Evolutionary conservation across 2,797 vertebrate genomes (phyloP).

Genomic region (Cercopithecus neglectus): DNA sequence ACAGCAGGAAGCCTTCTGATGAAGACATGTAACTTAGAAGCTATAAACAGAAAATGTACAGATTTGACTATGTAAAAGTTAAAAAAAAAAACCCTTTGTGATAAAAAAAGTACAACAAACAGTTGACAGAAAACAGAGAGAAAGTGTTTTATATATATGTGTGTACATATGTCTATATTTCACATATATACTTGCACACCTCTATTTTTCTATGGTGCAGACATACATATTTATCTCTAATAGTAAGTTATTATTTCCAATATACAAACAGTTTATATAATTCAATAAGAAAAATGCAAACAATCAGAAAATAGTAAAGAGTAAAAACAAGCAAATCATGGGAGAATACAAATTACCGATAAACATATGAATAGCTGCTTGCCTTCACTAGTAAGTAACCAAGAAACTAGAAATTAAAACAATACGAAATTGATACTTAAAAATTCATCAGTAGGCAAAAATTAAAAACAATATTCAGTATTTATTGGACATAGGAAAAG

Average conservation of each 20-base stretch:
- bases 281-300: neutral
- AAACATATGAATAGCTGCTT: neutral
- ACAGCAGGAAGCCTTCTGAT: neutral
- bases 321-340: neutral
- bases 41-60: neutral
- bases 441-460: constrained; percentile 23
- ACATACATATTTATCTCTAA: neutral
- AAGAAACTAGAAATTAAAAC: constrained; percentile 40
- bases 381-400: constrained; percentile 4
- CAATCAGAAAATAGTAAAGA: constrained; percentile 18
- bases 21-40: neutral
- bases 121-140: neutral
- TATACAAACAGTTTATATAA: constrained; percentile 31
- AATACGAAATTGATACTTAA: neutral
- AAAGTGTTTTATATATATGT: neutral
- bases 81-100: neutral
- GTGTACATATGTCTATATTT: neutral
- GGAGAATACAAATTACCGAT: neutral
- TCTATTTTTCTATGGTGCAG: constrained; percentile 3
- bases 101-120: neutral
- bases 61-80: neutral
- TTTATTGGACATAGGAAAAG: neutral
- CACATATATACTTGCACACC: neutral
- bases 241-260: constrained; percentile 26
- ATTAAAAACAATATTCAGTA: neutral